Evolutionary conservation across 2,113 vertebrate species (phyloP).

Genomic region (Mus musculus): GRCm39 chr3:141180001-141180500

Average conservation of each 20-base stretch:
- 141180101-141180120: neutral
- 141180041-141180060: neutral
- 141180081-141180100: neutral
- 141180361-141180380: neutral
- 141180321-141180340: neutral
- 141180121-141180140: neutral
- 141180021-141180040: neutral
- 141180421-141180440: constrained; percentile 5
- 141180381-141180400: neutral
- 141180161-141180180: neutral
- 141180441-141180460: neutral
- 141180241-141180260: constrained; percentile 41
- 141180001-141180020: neutral
- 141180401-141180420: neutral
- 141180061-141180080: neutral
- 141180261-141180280: constrained; percentile 17
- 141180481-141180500: neutral
- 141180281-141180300: neutral
- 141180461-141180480: neutral
- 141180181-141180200: constrained; percentile 49
- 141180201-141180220: constrained; percentile 9
- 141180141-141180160: neutral
- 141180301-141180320: neutral
- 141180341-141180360: neutral
- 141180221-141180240: constrained; percentile 47